These are phyloP conservation scores for Tetranychus urticae DNA, from an alignment of 1,140 invertebrate genomes.

Conservation along the genomic window DNA sequence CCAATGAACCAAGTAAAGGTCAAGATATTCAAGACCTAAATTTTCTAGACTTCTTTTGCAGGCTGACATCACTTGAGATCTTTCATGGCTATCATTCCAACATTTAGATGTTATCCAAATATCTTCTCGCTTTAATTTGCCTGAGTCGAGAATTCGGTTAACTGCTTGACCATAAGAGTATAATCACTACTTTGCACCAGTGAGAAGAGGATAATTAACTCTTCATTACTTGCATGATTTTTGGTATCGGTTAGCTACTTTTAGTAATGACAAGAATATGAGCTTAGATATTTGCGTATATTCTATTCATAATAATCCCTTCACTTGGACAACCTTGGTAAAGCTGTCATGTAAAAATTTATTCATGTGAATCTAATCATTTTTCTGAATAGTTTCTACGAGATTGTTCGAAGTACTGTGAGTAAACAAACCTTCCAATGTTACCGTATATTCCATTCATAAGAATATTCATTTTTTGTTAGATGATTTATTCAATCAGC, in stretches of 20 bases:
- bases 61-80: neutral
- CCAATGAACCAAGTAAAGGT: conserved; percentile 62
- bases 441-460: neutral
- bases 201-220: too few species aligned
- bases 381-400: neutral
- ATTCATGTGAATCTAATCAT: neutral
- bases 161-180: neutral
- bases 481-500: neutral
- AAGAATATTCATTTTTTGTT: neutral
- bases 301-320: neutral
- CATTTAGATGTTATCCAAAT: too few species aligned
- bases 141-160: neutral
- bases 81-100: too few species aligned
- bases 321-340: neutral
- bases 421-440: neutral
- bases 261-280: neutral
- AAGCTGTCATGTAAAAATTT: neutral
- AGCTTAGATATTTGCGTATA: neutral
- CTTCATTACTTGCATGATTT: too few species aligned
- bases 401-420: neutral
- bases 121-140: neutral
- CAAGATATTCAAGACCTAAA: conserved; percentile 48
- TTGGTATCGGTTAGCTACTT: too few species aligned
- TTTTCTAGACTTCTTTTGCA: conserved; percentile 22
- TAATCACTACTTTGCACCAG: too few species aligned